Base-by-base conservation (phyloP, 2,113 vertebrate species). In the Bucco capensis region DNA sequence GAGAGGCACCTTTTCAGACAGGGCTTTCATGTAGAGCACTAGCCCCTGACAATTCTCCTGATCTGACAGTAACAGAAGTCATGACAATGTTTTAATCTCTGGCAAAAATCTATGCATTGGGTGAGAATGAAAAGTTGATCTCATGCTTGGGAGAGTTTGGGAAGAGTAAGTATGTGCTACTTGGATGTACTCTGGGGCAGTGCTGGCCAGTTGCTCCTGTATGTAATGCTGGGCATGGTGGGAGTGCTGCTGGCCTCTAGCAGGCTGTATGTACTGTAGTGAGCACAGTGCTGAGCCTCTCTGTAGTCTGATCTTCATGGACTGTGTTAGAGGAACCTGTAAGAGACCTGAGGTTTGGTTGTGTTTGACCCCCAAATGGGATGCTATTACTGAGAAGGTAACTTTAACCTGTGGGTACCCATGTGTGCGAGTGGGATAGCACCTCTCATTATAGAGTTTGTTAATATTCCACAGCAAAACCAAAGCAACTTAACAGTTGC, bases 111-210 rank as follows among this genome's bases (percentile, higher is more conserved):
- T 93, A 5, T 30, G 49, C 16, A 24, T 69, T 89, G 28, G 23
- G 54, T 82, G 94, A 84, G 81, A 75, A 75, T 37, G 18, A 90
- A 72, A 85, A 65, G 62, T 89, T 96, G 91, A 70, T 87, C 40
- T 92, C 37, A 13, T 85, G 53, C 66, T 82, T 81, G 73, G 86
- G 94, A 94, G 92, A 92, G 88, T 67, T 86, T 90, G 44, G 56
- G 65, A 83, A 84, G 50, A 81, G 22, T 8, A 8, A 78, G 19
- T 71, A 57, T 1, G 6, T 64, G 76, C 44, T 58, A 28, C 70
- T 82, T 14, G 4, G 47, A 31, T 1, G 9, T 69, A 40, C 23
- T 62, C 31, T 46, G 42, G 42, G 62, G 49, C 44, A 78, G 15
- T 1, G 31, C 44, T 86, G 91, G 70, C 57, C 81, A 65, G 83